Evolutionary conservation across 1,140 invertebrate species (phyloP).

Genomic region (Potamilus streckersoni): DNA sequence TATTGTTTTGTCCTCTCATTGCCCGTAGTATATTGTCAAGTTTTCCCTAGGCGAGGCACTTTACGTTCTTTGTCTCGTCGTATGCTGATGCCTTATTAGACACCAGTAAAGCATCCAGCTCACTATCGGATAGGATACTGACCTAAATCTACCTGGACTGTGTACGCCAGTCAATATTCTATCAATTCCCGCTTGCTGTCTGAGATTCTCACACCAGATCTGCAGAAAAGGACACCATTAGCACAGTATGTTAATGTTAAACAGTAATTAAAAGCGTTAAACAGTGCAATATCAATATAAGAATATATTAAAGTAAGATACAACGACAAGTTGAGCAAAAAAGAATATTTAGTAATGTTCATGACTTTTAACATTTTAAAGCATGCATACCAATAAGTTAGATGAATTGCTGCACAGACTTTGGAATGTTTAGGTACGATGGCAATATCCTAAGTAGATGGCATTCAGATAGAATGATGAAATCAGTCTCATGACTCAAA

Average conservation of each 20-base stretch:
- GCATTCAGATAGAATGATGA: too few species aligned
- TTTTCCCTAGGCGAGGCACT: background rate
- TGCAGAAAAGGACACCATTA: background rate
- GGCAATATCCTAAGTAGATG: too few species aligned
- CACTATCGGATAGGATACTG: background rate
- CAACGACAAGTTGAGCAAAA: background rate
- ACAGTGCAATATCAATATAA: background rate
- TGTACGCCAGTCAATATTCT: slow-evolving; percentile 21
- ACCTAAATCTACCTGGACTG: slow-evolving; percentile 28
- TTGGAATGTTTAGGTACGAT: too few species aligned
- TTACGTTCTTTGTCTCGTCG: background rate
- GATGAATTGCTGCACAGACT: too few species aligned
- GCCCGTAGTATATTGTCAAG: background rate
- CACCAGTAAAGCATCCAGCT: background rate
- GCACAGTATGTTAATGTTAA: background rate
- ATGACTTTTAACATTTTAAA: too few species aligned
- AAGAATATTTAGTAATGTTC: background rate
- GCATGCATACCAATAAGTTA: too few species aligned
- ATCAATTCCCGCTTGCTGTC: slow-evolving; percentile 8
- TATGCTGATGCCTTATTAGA: background rate
- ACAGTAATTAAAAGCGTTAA: background rate
- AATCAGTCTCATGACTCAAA: too few species aligned
- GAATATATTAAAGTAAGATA: background rate
- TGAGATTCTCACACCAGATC: slow-evolving; percentile 28
- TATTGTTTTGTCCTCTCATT: too few species aligned